Evolutionary conservation across 2,888 invertebrate genomes (phyloP), one percentile per base, ranked within the genome.

Genomic region (Nematopogon swammerdamellus): DNA sequence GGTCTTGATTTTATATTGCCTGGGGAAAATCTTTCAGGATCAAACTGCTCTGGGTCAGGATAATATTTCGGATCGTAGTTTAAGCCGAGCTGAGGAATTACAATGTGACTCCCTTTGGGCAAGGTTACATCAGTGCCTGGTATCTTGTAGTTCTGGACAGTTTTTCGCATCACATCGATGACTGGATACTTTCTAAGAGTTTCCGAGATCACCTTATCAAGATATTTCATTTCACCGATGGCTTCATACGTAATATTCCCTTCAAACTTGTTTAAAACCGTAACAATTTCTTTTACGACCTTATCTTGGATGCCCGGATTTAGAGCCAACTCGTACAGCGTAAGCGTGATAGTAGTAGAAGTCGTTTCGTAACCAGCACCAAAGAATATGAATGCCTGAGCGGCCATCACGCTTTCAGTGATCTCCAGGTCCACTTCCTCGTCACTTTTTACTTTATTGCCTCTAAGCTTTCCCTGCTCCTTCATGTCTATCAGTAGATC

Each of bases 141-240:
- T 44, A 76, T 52, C 30, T 54, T 58, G 53, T 76, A 76, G 19
- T 63, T 59, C 14, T 54, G 52, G 25, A 56, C 55, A 17, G 72
- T 71, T 18, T 59, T 59, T 19, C 77, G 63, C 46, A 64, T 67
- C 3, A 75, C 56, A 2, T 70, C 67, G 1, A 72, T 65, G 5
- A 80, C 61, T 0, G 82, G 74, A 57, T 71, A 74, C 56, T 71
- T 63, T 8, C 82, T 63, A 2, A 82, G 60, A 1, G 74, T 74
- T 58, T 77, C 74, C 47, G 53, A 52, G 3, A 59, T 47, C n/a
- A 60, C 59, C 56, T 57, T 58, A 48, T 63, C 61, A 47, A 67
- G 46, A 54, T 63, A 65, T 11, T 58, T 53, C 61, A 67, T 60
- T 20, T 61, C 60, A 29, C 49, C 48, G 18, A 65, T 45, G 0